Percentiles rank a stretch among this genome's conserved stretches.
phyloP scores from a whole-genome alignment of 2,113 vertebrate species.

The Amphiprion ocellaris region DNA sequence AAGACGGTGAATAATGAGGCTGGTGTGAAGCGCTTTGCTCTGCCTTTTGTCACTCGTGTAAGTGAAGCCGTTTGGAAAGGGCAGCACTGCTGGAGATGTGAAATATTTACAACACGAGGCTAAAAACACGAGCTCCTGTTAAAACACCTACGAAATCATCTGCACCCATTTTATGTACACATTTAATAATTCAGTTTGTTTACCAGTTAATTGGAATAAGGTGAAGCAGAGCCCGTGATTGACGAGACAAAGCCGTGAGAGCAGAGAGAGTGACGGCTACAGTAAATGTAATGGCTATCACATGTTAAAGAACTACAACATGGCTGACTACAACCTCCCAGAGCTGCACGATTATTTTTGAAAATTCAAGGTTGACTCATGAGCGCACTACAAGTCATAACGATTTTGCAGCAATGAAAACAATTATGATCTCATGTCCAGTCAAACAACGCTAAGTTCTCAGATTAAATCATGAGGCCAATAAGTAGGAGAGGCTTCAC shows the following conservation, averaged over 20 bases:
- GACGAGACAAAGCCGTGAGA: conserved; percentile 86
- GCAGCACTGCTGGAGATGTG: conserved; percentile 84
- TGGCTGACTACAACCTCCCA: conserved; percentile 81
- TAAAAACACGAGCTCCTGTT: conserved; percentile 80
- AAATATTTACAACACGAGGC: conserved; percentile 89
- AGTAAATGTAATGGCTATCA: conserved; percentile 90
- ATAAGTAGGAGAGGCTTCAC: conserved; percentile 6
- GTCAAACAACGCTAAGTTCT: background rate
- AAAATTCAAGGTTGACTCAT: conserved; percentile 41
- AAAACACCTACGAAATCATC: conserved; percentile 89
- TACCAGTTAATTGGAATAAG: conserved; percentile 90
- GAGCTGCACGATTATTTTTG: conserved; percentile 78
- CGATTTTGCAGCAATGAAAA: conserved; percentile 28
- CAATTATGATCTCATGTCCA: conserved; percentile 4
- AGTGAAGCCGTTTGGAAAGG: conserved; percentile 80
- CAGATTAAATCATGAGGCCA: conserved; percentile 16
- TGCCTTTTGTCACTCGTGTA: conserved; percentile 68
- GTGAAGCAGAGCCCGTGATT: conserved; percentile 86
- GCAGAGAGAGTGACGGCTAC: conserved; percentile 84
- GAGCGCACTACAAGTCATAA: background rate
- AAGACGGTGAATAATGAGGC: conserved; percentile 59
- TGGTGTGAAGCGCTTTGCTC: conserved; percentile 50
- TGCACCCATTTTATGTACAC: conserved; percentile 79
- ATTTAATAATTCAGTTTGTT: conserved; percentile 82
- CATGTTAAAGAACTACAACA: conserved; percentile 82